These are phyloP conservation scores for Zonotrichia albicollis DNA, from an alignment of 2,797 vertebrate genomes.

Conservation along the genomic window DNA sequence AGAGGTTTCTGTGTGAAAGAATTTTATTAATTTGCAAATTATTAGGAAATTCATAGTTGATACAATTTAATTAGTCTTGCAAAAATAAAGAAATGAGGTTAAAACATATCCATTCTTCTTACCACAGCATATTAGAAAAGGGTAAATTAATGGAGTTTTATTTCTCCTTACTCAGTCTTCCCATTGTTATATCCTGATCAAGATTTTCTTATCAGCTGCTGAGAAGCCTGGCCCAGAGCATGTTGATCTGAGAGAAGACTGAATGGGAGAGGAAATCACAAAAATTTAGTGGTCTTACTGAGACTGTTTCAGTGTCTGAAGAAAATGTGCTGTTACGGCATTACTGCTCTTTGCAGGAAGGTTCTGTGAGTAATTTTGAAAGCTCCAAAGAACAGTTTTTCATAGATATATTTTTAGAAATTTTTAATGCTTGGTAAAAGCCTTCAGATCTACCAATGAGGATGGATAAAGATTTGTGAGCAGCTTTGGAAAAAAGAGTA, in stretches of 20 bases:
- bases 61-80: background rate
- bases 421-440: background rate
- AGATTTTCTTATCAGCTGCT: background rate
- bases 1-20: background rate
- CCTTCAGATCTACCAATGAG: background rate
- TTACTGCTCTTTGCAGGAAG: background rate
- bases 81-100: background rate
- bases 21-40: background rate
- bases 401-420: background rate
- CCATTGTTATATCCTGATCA: background rate
- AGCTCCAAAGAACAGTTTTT: background rate
- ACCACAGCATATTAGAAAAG: background rate
- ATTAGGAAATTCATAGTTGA: background rate
- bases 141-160: background rate
- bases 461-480: background rate
- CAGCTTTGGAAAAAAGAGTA: background rate
- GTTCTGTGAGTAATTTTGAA: background rate
- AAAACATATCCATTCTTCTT: background rate
- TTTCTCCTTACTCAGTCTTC: background rate
- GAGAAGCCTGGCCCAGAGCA: background rate
- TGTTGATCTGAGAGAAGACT: background rate
- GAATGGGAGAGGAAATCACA: background rate
- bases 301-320: background rate
- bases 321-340: background rate
- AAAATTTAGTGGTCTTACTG: background rate